phyloP scores from a whole-genome alignment of 2,888 invertebrate genomes.

The Oegoconia quadripuncta region DNA sequence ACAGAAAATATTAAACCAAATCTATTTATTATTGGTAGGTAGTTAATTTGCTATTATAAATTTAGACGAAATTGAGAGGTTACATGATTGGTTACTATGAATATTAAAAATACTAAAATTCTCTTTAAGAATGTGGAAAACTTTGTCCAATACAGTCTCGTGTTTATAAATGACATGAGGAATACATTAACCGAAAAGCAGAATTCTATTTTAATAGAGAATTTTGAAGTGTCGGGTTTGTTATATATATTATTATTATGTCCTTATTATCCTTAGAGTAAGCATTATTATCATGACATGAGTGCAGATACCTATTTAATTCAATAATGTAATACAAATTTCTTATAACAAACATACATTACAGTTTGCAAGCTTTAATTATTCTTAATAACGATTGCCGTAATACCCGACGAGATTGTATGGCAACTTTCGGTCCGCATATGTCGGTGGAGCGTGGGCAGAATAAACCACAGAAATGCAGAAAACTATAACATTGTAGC shows the following conservation, averaged over 20 bases:
- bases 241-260: conserved; percentile 34
- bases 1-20: conserved; percentile 77
- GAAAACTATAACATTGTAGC: no score
- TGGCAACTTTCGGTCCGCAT: no score
- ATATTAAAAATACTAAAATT: conserved; percentile 58
- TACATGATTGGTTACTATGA: no score
- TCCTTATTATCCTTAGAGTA: conserved; percentile 44
- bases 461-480: background rate
- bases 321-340: conserved; percentile 64
- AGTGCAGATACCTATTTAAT: conserved; percentile 66
- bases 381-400: conserved; percentile 37
- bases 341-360: conserved; percentile 43
- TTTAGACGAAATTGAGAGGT: conserved; percentile 61
- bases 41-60: conserved; percentile 56
- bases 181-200: no score
- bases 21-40: conserved; percentile 57
- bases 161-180: no score
- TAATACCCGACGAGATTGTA: conserved; percentile 34
- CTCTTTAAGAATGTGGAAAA: conserved; percentile 25
- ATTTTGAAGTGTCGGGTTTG: conserved; percentile 33
- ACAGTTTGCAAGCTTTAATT: conserved; percentile 54
- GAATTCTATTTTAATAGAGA: conserved; percentile 33
- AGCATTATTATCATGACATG: conserved; percentile 53
- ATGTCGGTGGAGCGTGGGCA: no score
- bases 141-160: no score